Percentiles rank a stretch among this genome's conserved stretches.
Conservation (phyloP, 2,888 invertebrate species). For the Notodonta dromedarius region DNA sequence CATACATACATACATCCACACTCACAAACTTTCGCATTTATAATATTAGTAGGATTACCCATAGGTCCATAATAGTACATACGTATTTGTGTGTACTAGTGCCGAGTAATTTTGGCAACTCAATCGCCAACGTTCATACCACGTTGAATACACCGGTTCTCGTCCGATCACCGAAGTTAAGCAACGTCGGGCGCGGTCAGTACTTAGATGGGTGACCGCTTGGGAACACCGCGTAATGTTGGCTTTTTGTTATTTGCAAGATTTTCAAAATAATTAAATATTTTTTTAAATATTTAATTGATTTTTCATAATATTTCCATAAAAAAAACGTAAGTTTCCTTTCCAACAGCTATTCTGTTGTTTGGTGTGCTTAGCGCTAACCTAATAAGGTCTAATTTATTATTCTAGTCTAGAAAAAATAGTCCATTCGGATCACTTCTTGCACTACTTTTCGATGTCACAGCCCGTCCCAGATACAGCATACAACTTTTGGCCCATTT, state of each 20-base stretch:
- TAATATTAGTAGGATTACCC: no score
- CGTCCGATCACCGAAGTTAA: conserved; percentile 77
- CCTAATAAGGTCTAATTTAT: no score
- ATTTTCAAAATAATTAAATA: no score
- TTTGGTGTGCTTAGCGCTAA: no score
- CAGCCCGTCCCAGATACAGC: conserved; percentile 58
- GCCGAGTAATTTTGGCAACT: neutral
- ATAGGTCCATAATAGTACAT: neutral
- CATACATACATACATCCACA: no score
- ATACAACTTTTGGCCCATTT: conserved; percentile 75
- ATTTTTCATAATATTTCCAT: no score
- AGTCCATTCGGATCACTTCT: conserved; percentile 17
- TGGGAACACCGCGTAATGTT: conserved; percentile 70
- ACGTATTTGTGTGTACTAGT: neutral
- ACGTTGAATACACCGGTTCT: conserved; percentile 70
- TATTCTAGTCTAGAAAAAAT: neutral
- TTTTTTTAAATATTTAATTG: no score
- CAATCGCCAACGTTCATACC: conserved; percentile 4
- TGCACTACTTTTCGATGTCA: conserved; percentile 33
- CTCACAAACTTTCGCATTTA: no score
- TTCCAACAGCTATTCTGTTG: no score
- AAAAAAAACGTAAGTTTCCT: no score
- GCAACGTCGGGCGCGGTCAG: conserved; percentile 74
- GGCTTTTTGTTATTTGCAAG: conserved; percentile 46
- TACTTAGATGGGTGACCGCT: conserved; percentile 76